phyloP scores from a whole-genome alignment of 2,113 vertebrate genomes.

The Aegotheles bennettii region DNA sequence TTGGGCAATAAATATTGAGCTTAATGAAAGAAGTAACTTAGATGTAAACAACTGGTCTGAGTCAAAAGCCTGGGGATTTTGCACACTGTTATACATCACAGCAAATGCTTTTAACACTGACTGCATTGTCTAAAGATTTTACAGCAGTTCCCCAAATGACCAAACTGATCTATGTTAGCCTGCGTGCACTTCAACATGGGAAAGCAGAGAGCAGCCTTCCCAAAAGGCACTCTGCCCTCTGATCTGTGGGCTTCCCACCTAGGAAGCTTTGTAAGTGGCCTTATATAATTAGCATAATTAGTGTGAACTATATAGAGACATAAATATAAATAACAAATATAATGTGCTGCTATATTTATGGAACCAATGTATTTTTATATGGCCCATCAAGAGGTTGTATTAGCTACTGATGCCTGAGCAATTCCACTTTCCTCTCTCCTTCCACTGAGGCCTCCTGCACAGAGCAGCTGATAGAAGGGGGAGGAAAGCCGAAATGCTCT shows the following conservation, averaged over 20 bases:
- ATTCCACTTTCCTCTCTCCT: not conserved
- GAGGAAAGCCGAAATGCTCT: not conserved
- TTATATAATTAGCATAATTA: not conserved
- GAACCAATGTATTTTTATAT: not conserved
- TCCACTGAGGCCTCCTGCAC: not conserved
- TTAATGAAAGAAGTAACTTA: slow-evolving; percentile 63
- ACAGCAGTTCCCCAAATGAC: not conserved
- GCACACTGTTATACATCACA: not conserved
- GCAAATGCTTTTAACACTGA: not conserved
- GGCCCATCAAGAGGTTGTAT: not conserved
- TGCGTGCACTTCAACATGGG: fast-evolving
- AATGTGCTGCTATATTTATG: not conserved
- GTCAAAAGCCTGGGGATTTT: slow-evolving; percentile 22
- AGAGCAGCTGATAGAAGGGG: not conserved
- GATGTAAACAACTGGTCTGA: slow-evolving; percentile 32
- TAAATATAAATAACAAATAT: not conserved
- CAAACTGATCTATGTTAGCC: fast-evolving
- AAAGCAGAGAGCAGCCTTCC: not conserved
- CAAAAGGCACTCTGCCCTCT: fast-evolving
- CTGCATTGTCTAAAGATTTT: not conserved
- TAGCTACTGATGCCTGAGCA: not conserved
- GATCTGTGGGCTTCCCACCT: not conserved
- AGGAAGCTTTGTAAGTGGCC: not conserved
- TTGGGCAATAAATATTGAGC: slow-evolving; percentile 43
- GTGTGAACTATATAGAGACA: not conserved